These are phyloP conservation scores for Scalopus aquaticus DNA, from an alignment of 2,113 vertebrate genomes.

Conservation along the genomic window DNA sequence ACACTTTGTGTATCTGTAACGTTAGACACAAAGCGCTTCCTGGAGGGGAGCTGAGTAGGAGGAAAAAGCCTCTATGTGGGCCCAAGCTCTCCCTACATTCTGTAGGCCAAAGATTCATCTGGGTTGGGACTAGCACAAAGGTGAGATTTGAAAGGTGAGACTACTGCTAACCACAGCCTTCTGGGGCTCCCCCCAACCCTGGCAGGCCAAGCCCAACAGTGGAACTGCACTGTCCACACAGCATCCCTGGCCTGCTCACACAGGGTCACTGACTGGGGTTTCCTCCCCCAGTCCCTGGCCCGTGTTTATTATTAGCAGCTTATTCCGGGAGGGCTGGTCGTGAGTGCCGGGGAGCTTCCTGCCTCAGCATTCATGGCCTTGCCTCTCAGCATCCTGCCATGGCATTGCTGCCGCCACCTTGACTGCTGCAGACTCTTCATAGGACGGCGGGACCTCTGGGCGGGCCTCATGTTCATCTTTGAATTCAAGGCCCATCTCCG, in stretches of 20 bases:
- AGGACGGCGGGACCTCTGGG: conserved; percentile 87
- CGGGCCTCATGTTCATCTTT: conserved; percentile 73
- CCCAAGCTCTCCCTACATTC: neutral
- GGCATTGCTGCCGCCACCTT: rapidly evolving
- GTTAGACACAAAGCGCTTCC: neutral
- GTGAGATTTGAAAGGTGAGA: neutral
- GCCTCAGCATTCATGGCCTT: neutral
- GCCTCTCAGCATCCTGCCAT: neutral
- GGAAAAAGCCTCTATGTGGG: neutral
- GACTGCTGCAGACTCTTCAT: conserved; percentile 65
- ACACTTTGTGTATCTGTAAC: no score
- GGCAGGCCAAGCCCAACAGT: rapidly evolving
- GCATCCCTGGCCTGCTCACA: neutral
- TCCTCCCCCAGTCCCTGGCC: conserved; percentile 10
- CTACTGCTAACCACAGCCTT: neutral
- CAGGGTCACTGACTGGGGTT: neutral
- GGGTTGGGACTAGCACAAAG: neutral
- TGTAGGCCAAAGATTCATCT: neutral
- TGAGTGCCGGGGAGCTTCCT: neutral
- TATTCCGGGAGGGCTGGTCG: neutral
- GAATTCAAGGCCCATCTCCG: conserved; percentile 68
- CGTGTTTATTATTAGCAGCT: conserved; percentile 13
- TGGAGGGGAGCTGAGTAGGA: neutral
- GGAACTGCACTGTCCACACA: neutral
- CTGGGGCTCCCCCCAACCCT: neutral